Evolutionary conservation across 2,888 invertebrate species (phyloP), one percentile per base, ranked within the genome.

Genomic region (Zeuzera pyrina): DNA sequence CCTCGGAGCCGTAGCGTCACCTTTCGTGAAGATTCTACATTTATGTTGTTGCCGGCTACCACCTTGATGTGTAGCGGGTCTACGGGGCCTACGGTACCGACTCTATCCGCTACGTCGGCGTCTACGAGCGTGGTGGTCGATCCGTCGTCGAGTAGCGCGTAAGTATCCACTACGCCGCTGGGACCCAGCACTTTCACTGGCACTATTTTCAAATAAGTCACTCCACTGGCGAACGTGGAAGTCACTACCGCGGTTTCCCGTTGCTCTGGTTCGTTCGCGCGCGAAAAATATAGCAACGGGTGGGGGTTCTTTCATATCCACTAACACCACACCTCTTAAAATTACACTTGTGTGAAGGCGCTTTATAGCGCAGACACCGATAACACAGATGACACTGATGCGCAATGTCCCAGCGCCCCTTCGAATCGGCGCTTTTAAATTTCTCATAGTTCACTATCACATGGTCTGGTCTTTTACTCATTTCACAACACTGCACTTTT

Each of bases 71-170:
- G 7, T 1, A 42, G 14, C 3, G 32, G 29, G 1, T 34, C 35
- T 1, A 15, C 2, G 1, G 38, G 38, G 6, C 43, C 43, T 5
- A 15, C 13, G 1, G 32, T 34, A 2, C 43, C 41, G 12, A 38
- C 25, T 3, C n/a, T 14, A 1, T 15, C 12, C 1, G 40, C 38
- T 6, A 36, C 2, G 2, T 30, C 15, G 1, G 34, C 22, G 15
- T 39, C 38, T 2, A 41, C 10, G 2, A 41, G 27, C 2, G 39
- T 33, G 3, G 39, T 24, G 2, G 39, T 43, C 2, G 39, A 38
- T 1, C 41, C 41, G 15, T 41, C 43, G 23, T 41, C 41, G 5
- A 44, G 29, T 8, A 44, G 23, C 1, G 41, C 38, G 24, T 23
- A 34, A 0, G 40, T 39, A 7, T 35, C 29, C 2, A 30, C n/a